Percentiles rank a stretch among this genome's conserved stretches.
Conservation (phyloP, 2,113 vertebrate genomes). For the Camarhynchus parvulus region DNA sequence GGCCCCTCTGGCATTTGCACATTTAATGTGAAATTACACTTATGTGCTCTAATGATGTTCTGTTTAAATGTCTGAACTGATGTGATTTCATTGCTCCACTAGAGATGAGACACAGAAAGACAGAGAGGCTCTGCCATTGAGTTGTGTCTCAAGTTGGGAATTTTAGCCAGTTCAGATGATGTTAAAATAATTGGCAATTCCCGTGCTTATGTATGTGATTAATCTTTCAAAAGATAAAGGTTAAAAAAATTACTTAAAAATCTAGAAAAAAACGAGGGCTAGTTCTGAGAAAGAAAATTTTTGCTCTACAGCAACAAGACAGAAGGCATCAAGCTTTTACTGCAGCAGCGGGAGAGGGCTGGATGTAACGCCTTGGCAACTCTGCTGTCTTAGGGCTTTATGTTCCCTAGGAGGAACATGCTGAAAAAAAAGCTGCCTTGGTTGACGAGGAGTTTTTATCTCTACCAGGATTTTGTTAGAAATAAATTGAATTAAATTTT, state of each 20-base stretch:
- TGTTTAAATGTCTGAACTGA: not conserved
- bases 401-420: not conserved
- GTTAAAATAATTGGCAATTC: not conserved
- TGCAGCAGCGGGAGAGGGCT: not conserved
- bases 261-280: not conserved
- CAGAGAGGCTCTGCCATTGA: not conserved
- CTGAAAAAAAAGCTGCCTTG: not conserved
- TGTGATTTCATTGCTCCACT: not conserved
- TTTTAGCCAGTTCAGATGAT: not conserved
- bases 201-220: not conserved
- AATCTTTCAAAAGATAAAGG: not conserved
- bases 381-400: not conserved
- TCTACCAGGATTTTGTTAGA: not conserved
- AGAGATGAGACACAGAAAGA: not conserved
- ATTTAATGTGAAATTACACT: not conserved
- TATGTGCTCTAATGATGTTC: rapidly evolving
- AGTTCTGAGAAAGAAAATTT: not conserved
- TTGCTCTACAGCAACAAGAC: not conserved
- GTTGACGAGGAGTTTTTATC: not conserved
- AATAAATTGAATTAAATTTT: not conserved
- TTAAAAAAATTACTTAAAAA: not conserved
- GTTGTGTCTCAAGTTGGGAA: not conserved
- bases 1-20: not conserved
- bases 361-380: not conserved
- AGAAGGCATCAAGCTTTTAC: not conserved